Evolutionary conservation across 2,888 invertebrate genomes (phyloP).

Genomic region (Drosophila borealis): DNA sequence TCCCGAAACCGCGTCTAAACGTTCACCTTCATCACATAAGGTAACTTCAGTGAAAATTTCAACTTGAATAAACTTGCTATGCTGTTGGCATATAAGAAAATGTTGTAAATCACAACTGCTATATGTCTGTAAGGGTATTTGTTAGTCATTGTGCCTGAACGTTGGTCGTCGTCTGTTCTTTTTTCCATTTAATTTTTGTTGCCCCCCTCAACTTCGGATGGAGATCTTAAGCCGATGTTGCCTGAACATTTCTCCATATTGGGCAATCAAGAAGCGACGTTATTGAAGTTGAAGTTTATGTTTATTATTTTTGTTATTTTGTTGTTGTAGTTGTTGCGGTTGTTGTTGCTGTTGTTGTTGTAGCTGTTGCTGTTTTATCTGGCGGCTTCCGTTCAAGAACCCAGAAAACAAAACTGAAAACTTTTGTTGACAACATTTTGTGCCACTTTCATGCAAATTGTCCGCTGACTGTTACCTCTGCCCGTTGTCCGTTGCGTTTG

Average conservation of each 20-base stretch:
- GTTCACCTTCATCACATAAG: no score
- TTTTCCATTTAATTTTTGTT: neutral
- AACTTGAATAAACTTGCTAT: no score
- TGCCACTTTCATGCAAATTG: constrained; percentile 81
- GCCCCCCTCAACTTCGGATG: constrained; percentile 13
- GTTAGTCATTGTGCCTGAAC: neutral
- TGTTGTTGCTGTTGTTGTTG: constrained; percentile 27
- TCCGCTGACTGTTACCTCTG: constrained; percentile 50
- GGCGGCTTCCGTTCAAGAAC: constrained; percentile 67
- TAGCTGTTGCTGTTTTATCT: constrained; percentile 47
- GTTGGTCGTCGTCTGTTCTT: neutral
- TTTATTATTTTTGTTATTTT: constrained; percentile 29
- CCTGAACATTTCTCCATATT: constrained; percentile 60
- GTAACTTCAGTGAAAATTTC: no score
- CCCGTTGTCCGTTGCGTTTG: constrained; percentile 18
- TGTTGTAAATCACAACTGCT: neutral
- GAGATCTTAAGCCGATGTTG: constrained; percentile 20
- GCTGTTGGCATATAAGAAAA: no score
- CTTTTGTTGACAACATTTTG: constrained; percentile 57
- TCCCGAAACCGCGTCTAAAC: no score
- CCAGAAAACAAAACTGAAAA: constrained; percentile 50
- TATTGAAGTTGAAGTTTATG: constrained; percentile 44
- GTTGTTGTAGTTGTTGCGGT: constrained; percentile 21
- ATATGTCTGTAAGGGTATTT: constrained; percentile 1
- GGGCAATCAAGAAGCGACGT: constrained; percentile 50